Conservation (phyloP, 2,797 vertebrate genomes). For the Cephalopachus bancanus region DNA sequence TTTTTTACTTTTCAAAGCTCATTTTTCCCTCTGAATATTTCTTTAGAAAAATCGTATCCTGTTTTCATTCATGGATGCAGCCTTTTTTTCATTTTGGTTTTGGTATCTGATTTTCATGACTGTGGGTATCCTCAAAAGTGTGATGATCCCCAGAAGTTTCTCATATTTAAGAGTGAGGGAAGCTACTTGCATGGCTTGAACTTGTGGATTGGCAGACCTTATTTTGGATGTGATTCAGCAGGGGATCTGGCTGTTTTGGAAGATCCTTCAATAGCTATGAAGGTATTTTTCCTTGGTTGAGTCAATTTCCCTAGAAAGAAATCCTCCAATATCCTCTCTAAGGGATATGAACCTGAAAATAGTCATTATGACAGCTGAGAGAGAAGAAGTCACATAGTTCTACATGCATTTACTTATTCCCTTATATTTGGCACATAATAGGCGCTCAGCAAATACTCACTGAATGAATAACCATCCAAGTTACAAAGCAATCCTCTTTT, state of each 20-base stretch:
- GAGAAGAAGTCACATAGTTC: background rate
- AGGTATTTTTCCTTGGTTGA: background rate
- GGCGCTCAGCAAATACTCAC: no score
- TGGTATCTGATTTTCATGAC: slow-evolving; percentile 13
- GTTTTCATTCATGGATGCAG: background rate
- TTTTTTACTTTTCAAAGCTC: slow-evolving; percentile 25
- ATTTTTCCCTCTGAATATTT: slow-evolving; percentile 9
- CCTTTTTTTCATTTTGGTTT: background rate
- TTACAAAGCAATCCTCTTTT: background rate
- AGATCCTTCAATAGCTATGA: background rate
- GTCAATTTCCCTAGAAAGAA: background rate
- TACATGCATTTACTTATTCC: background rate
- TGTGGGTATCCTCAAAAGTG: background rate
- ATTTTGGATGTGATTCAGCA: background rate
- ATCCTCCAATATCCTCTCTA: background rate
- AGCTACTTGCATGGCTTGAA: background rate
- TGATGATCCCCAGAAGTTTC: background rate
- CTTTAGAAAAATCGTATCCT: background rate
- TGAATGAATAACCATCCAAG: no score
- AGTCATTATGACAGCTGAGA: background rate
- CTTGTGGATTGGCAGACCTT: background rate
- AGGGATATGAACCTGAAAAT: background rate
- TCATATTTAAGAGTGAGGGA: slow-evolving; percentile 20
- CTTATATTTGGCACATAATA: no score
- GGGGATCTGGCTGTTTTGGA: background rate